A percentile compares a stretch with the other conserved stretches of the same genome.
Evolutionary conservation across 2,797 vertebrate genomes (phyloP).

Genomic region (Acipenser oxyrinchus): DNA sequence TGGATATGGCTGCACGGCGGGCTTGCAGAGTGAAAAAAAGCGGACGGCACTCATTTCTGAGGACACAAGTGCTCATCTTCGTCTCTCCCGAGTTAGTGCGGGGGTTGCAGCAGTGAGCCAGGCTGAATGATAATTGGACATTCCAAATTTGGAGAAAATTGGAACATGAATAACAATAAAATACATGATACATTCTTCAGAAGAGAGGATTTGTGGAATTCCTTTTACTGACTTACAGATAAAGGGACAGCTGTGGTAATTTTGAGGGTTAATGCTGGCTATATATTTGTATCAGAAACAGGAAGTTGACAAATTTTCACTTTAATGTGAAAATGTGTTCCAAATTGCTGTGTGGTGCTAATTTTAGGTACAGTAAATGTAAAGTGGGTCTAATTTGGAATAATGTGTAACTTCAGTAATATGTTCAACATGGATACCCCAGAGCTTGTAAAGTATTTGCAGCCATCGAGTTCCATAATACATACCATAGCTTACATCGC

Average conservation of each 20-base stretch:
- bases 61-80: no score
- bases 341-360: background rate
- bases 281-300: background rate
- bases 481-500: background rate
- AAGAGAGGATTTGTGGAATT: background rate
- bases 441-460: background rate
- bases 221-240: background rate
- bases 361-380: background rate
- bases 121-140: no score
- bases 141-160: no score
- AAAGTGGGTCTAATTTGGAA: background rate
- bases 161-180: no score
- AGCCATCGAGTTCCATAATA: background rate
- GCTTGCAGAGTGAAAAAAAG: no score
- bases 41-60: no score
- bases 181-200: no score
- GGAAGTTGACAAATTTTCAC: background rate
- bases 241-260: constrained; percentile 3
- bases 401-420: background rate
- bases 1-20: no score
- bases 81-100: no score
- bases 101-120: no score
- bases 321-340: constrained; percentile 5
- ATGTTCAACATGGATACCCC: background rate
- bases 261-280: background rate